Base-by-base conservation (phyloP, 2,888 invertebrate species). In the Pemphredon lugubris region DNA sequence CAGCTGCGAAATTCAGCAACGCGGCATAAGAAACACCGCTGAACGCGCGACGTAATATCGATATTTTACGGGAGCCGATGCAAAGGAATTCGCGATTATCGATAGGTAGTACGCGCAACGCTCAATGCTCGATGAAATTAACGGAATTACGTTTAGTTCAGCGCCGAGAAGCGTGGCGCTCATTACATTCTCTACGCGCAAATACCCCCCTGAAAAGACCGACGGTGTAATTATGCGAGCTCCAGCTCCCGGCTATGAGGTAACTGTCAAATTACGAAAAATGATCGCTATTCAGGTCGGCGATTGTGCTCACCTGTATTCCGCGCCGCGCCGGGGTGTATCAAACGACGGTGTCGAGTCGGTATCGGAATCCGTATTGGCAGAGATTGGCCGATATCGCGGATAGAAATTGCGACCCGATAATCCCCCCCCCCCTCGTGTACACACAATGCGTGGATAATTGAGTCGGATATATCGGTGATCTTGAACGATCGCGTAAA, bases 11-110 rank as follows among this genome's bases (percentile, higher is more conserved):
- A 58, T 44, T 11, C 53, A 39, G 55, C 50, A 57, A 50, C 44
- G 30, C 42, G 64, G 39, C 37, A 54, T 40, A 34, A 51, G 45
- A 65, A 51, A 65, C 51, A 21, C 4, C 4, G 51, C n/a, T n/a
- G n/a, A n/a, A n/a, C n/a, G 21, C 13, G 9, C 13, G 4, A n/a
- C 20, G 32, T 55, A 47, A 50, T 45, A 51, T 18, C 18, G 58
- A 21, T 69, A 53, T 57, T 60, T 63, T 63, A 54, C 60, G 59
- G 61, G 58, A 54, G 53, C 57, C 55, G 59, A 48, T 20, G 53
- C 47, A 68, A 69, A 45, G 65, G 67, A 75, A 73, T 73, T 73
- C 37, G 54, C 32, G 58, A 61, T 67, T 78, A 65, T 67, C 67
- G 69, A 75, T 65, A 73, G 21, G 14, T 51, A 44, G n/a, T n/a